Conservation (phyloP, 2,888 invertebrate genomes). For the Dryomyza anilis region DNA sequence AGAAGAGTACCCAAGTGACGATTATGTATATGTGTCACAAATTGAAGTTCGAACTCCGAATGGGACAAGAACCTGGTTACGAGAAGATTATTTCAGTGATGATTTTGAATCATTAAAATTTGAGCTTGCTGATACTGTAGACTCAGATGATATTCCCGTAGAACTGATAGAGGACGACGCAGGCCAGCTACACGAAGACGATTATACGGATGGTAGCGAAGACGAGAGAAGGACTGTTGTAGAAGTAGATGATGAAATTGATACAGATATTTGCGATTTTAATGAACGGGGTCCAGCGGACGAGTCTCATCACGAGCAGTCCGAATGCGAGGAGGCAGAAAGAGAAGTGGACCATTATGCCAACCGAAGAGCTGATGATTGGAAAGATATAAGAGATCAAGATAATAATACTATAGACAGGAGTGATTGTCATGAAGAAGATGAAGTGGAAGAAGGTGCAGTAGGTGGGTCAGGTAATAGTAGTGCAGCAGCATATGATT, state of each 20-base stretch:
- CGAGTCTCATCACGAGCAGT: slow-evolving; percentile 58
- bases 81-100: slow-evolving; percentile 48
- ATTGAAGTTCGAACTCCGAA: slow-evolving; percentile 49
- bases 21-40: slow-evolving; percentile 51
- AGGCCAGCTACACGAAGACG: slow-evolving; percentile 34
- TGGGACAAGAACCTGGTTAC: slow-evolving; percentile 51
- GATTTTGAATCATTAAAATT: slow-evolving; percentile 31
- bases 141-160: not conserved
- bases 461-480: slow-evolving; percentile 44
- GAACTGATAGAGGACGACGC: slow-evolving; percentile 21
- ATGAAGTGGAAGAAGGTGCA: slow-evolving; percentile 44
- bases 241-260: slow-evolving; percentile 58
- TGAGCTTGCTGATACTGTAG: not conserved
- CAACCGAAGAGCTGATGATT: slow-evolving; percentile 51
- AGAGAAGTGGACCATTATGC: slow-evolving; percentile 55
- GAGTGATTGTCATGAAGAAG: slow-evolving; percentile 10
- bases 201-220: slow-evolving; percentile 53
- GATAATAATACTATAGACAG: slow-evolving; percentile 37
- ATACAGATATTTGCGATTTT: slow-evolving; percentile 57
- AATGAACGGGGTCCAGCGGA: slow-evolving; percentile 56
- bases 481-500: slow-evolving; percentile 34
- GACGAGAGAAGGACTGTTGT: slow-evolving; percentile 59
- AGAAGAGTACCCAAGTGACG: slow-evolving; percentile 55
- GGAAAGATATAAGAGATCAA: slow-evolving; percentile 46
- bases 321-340: slow-evolving; percentile 59